Base-by-base conservation (phyloP, 2,888 invertebrate genomes). In the Acleris sparsana region DNA sequence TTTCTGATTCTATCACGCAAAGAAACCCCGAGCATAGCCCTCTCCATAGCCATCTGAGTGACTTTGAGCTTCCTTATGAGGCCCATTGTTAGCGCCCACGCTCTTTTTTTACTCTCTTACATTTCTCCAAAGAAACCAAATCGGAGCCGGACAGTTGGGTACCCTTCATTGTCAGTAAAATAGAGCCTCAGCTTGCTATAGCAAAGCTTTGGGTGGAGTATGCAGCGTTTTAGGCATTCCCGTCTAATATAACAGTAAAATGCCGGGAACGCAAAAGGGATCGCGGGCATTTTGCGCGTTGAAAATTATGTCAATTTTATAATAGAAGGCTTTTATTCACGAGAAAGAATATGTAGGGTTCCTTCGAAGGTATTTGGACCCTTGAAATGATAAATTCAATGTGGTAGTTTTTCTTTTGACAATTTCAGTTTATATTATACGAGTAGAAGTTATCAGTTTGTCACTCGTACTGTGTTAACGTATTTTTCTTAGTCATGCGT, bases 241-340 rank as follows among this genome's bases (percentile, higher is more conserved):
- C 51, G 25, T 56, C 66, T 69, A 71, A 69, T 71, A 71, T 69
- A 72, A 78, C 77, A 77, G 80, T 79, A 78, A 78, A 80, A 83
- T 80, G 74, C 72, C 70, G 72, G 73, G 77, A 78, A 80, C 79
- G 76, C 73, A 69, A 70, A 75, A 78, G 75, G 80, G 80, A 79
- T 80, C 80, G 75, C 63, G 74, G 70, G 80, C 78, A 75, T 79
- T 77, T 78, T 75, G 77, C 78, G 74, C 73, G 70, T 69, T 75
- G 76, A 77, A 77, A 79, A 80, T 79, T 74, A 80, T 80, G 82
- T 80, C 80, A 82, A 80, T 80, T 82, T 80, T 72, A 70, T 72
- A 75, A 76, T 72, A 69, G 75, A 65, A 63, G 67, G 71, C 70
- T 72, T 77, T 79, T 77, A 53, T 69, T n/a, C 29, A 49, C 33